These are phyloP conservation scores for Remorina albescens DNA, from an alignment of 2,797 vertebrate genomes.

Conservation along the genomic window DNA sequence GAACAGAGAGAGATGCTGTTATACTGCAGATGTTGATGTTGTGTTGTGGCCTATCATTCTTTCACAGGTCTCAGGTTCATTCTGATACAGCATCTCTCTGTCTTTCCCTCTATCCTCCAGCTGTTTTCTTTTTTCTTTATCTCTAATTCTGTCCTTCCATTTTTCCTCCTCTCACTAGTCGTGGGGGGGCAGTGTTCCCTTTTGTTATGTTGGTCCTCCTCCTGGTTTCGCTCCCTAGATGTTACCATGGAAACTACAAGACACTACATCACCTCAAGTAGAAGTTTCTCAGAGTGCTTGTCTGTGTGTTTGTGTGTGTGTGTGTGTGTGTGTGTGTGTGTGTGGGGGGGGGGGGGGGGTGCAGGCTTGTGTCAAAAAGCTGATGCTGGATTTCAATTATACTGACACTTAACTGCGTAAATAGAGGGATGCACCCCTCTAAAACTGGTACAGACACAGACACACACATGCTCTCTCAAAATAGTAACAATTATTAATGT, in stretches of 20 bases:
- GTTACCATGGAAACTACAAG: conserved; percentile 89
- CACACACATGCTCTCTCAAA: conserved; percentile 4
- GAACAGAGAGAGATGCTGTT: conserved; percentile 4
- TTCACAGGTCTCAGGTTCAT: conserved; percentile 24
- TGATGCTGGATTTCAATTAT: conserved; percentile 67
- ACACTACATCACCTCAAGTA: conserved; percentile 83
- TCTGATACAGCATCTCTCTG: conserved; percentile 13
- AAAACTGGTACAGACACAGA: conserved; percentile 11
- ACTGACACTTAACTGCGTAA: conserved; percentile 52
- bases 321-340: conserved; percentile 23
- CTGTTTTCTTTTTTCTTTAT: neutral
- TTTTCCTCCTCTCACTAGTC: conserved; percentile 68
- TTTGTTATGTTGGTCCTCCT: conserved; percentile 81
- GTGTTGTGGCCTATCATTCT: conserved; percentile 2
- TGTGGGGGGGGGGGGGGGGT: conserved; percentile 34
- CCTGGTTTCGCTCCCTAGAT: conserved; percentile 77
- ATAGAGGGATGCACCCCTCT: conserved; percentile 22
- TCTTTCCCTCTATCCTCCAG: neutral
- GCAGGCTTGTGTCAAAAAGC: conserved; percentile 57
- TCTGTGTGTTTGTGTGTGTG: conserved; percentile 32
- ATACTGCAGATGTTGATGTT: neutral
- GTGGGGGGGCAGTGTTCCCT: conserved; percentile 82
- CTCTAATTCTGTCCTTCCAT: conserved; percentile 19
- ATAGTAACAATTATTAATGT: conserved; percentile 21
- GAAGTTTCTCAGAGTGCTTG: conserved; percentile 78